phyloP scores from a whole-genome alignment of 2,113 vertebrate genomes.

The Entelurus aequoreus region DNA sequence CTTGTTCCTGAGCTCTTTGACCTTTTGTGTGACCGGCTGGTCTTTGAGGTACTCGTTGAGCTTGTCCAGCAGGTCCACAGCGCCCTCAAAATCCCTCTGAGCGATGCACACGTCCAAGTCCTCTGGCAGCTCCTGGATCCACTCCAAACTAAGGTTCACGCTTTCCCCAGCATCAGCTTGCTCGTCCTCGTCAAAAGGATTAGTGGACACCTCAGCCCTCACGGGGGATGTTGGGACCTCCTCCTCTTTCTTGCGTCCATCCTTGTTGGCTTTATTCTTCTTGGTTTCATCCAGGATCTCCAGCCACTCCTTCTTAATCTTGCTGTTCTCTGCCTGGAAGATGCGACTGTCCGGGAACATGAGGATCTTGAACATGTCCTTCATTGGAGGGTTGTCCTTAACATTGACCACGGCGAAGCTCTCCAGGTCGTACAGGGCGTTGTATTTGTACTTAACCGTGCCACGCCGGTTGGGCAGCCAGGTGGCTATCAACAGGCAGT shows the following conservation, averaged over 20 bases:
- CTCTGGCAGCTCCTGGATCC: slow-evolving; percentile 96
- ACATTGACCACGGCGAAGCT: slow-evolving; percentile 93
- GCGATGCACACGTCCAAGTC: slow-evolving; percentile 96
- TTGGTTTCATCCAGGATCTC: slow-evolving; percentile 95
- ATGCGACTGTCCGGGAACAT: slow-evolving; percentile 97
- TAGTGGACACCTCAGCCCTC: slow-evolving; percentile 68
- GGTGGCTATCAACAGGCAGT: slow-evolving; percentile 90
- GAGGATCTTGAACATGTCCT: slow-evolving; percentile 99
- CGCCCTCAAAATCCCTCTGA: slow-evolving; percentile 95
- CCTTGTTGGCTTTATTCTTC: slow-evolving; percentile 82
- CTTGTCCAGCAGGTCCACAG: slow-evolving; percentile 92
- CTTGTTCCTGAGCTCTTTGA: slow-evolving; percentile 82
- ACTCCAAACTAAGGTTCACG: slow-evolving; percentile 85
- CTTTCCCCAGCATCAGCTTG: slow-evolving; percentile 58
- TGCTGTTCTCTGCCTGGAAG: slow-evolving; percentile 97
- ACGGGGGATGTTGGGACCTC: slow-evolving; percentile 68
- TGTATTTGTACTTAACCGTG: slow-evolving; percentile 83
- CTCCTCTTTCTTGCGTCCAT: slow-evolving; percentile 81
- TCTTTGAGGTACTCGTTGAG: slow-evolving; percentile 84
- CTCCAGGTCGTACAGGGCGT: slow-evolving; percentile 88
- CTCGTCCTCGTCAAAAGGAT: slow-evolving; percentile 76
- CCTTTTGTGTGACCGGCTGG: slow-evolving; percentile 77
- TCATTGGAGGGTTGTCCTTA: slow-evolving; percentile 97
- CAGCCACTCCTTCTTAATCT: slow-evolving; percentile 97
- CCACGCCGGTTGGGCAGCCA: slow-evolving; percentile 87